Base-by-base conservation (phyloP, 2,113 vertebrate genomes). In the Aleadryas rufinucha region DNA sequence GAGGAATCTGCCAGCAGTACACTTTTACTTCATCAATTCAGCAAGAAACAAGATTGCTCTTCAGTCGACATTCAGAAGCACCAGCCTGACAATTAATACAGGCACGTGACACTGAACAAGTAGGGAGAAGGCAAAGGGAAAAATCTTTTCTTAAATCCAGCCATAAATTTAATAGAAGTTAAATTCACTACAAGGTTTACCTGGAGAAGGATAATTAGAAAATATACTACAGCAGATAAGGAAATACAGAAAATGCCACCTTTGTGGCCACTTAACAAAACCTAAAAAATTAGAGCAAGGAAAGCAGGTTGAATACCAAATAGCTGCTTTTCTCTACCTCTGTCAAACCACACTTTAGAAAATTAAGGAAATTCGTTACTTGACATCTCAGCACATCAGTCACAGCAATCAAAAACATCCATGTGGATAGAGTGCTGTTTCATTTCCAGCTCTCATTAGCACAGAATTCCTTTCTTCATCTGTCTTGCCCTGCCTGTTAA, bases 1-100 rank as follows among this genome's bases (percentile, higher is more conserved):
- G 56, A 83, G 23, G 30, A 94, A 95, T 91, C 49, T 91, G 87
- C 94, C 80, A 93, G 69, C 87, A 64, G 41, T 37, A 96, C 71
- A 85, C 52, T 95, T 95, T 83, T 31, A 85, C 87, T 94, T 91
- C 87, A 96, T 80, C 91, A 94, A 50, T 94, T 96, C 89, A 96
- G 84, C 91, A 89, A 94, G 87, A 94, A 93, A 76, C 52, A 90
- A 94, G 82, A 91, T 44, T 91, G 87, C 93, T 93, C 94, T 95
- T 95, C 90, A 96, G 42, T 4, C 3, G 21, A 94, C 91, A 91
- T 95, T 95, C 94, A 93, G 66, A 76, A 90, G 85, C 75, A 96
- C 59, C 63, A 87, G 70, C 19, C 35, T 74, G 87, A 91, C 79
- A 96, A 94, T 89, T 89, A 95, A 87, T 27, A 91, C 19, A 64